Evolutionary conservation across 64 coral and sea anemone genomes (phyloP).

Genomic region (Stichodactyla mertensii): DNA sequence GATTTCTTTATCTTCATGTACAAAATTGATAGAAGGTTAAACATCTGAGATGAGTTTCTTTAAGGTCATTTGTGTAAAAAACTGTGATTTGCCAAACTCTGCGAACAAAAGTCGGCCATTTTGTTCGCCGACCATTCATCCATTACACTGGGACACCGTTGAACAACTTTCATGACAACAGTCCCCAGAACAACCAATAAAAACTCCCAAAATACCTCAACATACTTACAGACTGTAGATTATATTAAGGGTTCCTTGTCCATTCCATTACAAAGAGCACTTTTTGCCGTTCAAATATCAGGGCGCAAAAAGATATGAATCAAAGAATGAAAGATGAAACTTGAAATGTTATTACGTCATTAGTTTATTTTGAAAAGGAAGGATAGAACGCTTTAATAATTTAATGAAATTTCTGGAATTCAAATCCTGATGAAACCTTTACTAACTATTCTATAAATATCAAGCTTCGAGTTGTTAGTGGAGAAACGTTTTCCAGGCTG

Average conservation of each 20-base stretch:
- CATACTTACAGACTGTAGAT: background rate
- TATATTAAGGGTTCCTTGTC: background rate
- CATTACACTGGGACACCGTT: background rate
- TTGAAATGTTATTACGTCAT: background rate
- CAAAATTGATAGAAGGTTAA: background rate
- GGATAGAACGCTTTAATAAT: background rate
- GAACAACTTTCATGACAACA: background rate
- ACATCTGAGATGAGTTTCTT: background rate
- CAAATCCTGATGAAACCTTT: background rate
- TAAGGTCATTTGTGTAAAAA: background rate
- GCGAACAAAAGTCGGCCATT: background rate
- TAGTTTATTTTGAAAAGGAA: background rate
- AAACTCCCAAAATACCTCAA: background rate
- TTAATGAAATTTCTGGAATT: background rate
- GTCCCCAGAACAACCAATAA: background rate
- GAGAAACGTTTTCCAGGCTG: background rate
- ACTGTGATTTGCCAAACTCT: background rate
- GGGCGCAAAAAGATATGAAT: background rate
- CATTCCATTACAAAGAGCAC: background rate
- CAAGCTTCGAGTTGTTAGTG: background rate
- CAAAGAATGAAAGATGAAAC: background rate
- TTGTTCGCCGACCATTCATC: background rate
- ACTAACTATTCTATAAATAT: background rate
- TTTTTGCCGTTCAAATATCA: background rate
- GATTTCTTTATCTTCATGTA: background rate